Evolutionary conservation across 1,140 invertebrate genomes (phyloP).

Genomic region (Scaptomyza pallida): DNA sequence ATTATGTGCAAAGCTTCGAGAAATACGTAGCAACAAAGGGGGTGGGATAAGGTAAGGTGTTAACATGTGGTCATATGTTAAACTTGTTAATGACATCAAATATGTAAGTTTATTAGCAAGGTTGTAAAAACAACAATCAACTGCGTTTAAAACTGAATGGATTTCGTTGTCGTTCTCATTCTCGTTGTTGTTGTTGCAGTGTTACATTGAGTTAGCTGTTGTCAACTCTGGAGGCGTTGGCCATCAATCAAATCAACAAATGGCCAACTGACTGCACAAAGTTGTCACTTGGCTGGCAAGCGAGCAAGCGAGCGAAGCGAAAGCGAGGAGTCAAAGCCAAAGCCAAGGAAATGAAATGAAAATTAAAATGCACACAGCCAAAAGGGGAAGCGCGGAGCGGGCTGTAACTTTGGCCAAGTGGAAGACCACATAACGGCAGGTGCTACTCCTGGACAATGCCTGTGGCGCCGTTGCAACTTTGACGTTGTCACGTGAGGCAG

Average conservation of each 20-base stretch:
- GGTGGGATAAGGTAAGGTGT: not conserved
- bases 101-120: constrained; percentile 70
- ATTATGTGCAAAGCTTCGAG: constrained; percentile 3
- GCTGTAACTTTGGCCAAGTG: constrained; percentile 14
- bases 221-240: constrained; percentile 42
- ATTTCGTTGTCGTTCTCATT: too few species aligned
- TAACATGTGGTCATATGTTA: constrained; percentile 42
- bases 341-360: constrained; percentile 72
- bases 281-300: constrained; percentile 25
- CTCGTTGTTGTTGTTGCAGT: constrained; percentile 13
- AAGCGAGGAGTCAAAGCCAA: constrained; percentile 20
- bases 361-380: constrained; percentile 63
- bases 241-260: constrained; percentile 78
- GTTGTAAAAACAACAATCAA: constrained; percentile 1
- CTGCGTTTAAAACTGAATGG: constrained; percentile 13
- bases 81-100: constrained; percentile 68
- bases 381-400: not conserved
- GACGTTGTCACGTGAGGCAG: constrained; percentile 56
- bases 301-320: constrained; percentile 4
- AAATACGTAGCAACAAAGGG: not conserved
- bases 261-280: constrained; percentile 60
- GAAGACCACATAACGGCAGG: constrained; percentile 30
- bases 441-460: constrained; percentile 55
- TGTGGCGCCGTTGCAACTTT: constrained; percentile 19
- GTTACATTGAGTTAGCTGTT: constrained; percentile 10